These are phyloP conservation scores for Aplocera efformata DNA, from an alignment of 2,888 invertebrate species.

Conservation along the genomic window DNA sequence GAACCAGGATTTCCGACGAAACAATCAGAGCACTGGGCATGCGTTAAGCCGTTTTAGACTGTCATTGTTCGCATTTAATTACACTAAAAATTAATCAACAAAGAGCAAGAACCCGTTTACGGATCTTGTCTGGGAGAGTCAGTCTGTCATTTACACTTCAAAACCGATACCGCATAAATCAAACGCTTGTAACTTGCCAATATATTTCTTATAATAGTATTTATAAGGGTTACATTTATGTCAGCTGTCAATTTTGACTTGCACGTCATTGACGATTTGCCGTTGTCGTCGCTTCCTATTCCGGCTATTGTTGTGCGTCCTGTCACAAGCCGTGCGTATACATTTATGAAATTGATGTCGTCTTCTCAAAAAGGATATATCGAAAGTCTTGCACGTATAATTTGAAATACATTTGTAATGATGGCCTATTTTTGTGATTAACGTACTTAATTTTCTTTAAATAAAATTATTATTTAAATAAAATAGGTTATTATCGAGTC, in stretches of 20 bases:
- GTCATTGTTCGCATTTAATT: constrained; percentile 50
- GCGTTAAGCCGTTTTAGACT: constrained; percentile 49
- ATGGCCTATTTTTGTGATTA: too few species aligned
- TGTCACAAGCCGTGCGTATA: constrained; percentile 57
- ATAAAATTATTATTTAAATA: too few species aligned
- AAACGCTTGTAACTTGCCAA: neutral
- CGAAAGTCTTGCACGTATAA: too few species aligned
- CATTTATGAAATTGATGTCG: constrained; percentile 17
- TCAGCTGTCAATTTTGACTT: constrained; percentile 8
- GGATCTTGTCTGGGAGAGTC: constrained; percentile 63
- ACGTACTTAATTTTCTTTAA: too few species aligned
- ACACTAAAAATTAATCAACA: constrained; percentile 48
- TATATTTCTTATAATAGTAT: neutral
- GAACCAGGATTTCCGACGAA: constrained; percentile 69
- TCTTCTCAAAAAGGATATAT: neutral
- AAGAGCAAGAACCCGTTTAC: constrained; percentile 63
- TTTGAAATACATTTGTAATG: too few species aligned
- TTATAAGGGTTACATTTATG: constrained; percentile 3
- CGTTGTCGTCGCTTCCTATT: constrained; percentile 72
- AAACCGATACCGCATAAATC: neutral
- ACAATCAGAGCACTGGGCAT: constrained; percentile 48
- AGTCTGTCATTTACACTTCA: constrained; percentile 34
- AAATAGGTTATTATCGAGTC: too few species aligned
- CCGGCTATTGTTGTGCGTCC: constrained; percentile 77
- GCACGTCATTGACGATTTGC: constrained; percentile 50